phyloP scores from a whole-genome alignment of 1,140 invertebrate genomes.

The Ganaspis sp. region DNA sequence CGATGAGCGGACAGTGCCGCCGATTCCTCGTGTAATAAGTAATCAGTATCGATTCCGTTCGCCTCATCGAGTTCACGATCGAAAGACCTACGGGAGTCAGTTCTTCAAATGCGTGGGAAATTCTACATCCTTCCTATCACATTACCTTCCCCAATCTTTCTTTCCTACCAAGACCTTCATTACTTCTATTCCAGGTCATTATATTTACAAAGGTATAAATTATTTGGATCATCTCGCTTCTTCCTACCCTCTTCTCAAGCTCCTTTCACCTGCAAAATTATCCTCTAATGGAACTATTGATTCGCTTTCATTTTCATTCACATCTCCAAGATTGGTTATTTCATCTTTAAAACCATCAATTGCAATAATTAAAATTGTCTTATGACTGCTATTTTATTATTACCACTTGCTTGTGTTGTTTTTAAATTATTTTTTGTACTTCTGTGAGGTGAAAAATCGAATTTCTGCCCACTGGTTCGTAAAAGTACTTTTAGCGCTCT shows the following conservation, averaged over 20 bases:
- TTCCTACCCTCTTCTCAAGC: background rate
- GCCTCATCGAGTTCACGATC: slow-evolving; percentile 25
- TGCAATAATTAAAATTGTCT: too few species aligned
- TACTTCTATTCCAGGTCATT: slow-evolving; percentile 22
- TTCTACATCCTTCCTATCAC: slow-evolving; percentile 27
- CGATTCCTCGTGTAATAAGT: slow-evolving; percentile 6
- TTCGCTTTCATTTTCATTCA: background rate
- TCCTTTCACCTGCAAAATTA: slow-evolving; percentile 7
- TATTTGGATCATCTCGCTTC: slow-evolving; percentile 17
- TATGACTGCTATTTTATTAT: too few species aligned
- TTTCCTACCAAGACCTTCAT: slow-evolving; percentile 1
- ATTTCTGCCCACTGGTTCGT: too few species aligned
- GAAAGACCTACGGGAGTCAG: slow-evolving; percentile 23
- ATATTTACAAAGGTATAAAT: slow-evolving; percentile 21
- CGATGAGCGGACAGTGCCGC: background rate
- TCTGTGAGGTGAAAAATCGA: too few species aligned
- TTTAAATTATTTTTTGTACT: too few species aligned
- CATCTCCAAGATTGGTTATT: too few species aligned
- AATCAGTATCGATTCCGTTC: slow-evolving; percentile 25
- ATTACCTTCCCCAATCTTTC: slow-evolving; percentile 19
- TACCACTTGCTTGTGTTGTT: too few species aligned
- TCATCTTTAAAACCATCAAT: too few species aligned
- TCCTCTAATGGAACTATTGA: background rate
- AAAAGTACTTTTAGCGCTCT: too few species aligned
- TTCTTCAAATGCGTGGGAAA: slow-evolving; percentile 21